Evolutionary conservation across 2,797 vertebrate species (phyloP).

Genomic region (Tenualosa ilisha): DNA sequence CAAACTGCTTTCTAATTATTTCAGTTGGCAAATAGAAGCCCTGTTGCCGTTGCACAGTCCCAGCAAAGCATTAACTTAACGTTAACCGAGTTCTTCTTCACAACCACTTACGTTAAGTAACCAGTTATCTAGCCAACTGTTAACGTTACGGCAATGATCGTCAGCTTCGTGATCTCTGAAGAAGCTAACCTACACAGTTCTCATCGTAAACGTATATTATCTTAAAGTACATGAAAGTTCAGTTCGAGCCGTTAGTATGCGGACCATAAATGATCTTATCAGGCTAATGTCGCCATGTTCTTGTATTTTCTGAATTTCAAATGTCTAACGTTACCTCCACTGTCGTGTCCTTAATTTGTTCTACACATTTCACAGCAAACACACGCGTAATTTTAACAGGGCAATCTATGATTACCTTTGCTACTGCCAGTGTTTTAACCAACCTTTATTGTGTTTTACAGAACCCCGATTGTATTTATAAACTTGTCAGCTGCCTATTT

Average conservation of each 20-base stretch:
- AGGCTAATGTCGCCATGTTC: slow-evolving; percentile 22
- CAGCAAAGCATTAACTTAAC: neutral
- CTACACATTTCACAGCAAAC: neutral
- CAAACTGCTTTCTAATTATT: neutral
- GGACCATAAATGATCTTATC: neutral
- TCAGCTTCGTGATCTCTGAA: neutral
- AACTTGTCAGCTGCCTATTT: slow-evolving; percentile 8
- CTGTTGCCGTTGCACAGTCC: neutral
- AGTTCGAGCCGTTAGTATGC: neutral
- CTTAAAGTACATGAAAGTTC: neutral
- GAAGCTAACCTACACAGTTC: neutral
- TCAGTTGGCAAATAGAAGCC: neutral
- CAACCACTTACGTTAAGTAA: neutral
- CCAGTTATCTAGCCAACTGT: neutral
- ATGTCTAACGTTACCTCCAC: neutral
- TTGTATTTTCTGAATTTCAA: slow-evolving; percentile 16
- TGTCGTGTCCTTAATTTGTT: neutral
- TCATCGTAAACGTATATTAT: neutral
- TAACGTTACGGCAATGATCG: neutral
- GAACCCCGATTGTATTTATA: slow-evolving; percentile 16
- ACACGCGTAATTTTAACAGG: neutral
- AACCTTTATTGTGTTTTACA: slow-evolving; percentile 20
- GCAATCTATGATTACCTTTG: neutral
- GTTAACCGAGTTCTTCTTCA: neutral
- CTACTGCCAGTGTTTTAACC: slow-evolving; percentile 16